Base-by-base conservation (phyloP, 2,888 invertebrate genomes). In the Drosophila fungiperda region DNA sequence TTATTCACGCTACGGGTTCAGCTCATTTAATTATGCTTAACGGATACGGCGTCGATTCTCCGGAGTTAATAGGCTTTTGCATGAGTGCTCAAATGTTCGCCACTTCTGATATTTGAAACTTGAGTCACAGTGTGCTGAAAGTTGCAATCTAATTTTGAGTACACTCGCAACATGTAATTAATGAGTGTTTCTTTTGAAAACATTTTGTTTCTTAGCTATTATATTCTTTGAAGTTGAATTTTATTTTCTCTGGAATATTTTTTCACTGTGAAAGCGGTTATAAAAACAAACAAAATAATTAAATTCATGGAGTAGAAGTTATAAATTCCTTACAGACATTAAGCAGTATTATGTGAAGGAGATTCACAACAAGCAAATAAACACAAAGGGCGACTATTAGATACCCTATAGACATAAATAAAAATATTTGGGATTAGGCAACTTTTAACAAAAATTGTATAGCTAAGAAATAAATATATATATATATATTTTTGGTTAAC, bases 301-400 rank as follows among this genome's bases (percentile, higher is more conserved):
- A 55, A 72, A 67, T 70, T 76, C 55, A 76, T 73, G 49, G 42
- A 71, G 67, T 70, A 72, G 68, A 78, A 80, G 23, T 61, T 76
- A 67, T 76, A 78, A 80, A 70, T 80, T 69, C 58, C 55, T 42
- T 50, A 26, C 69, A 68, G 66, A 20, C 60, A 52, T 36, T 35
- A 36, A 42, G 32, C 29, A 57, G 12, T 15, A 57, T 33, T 12
- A 33, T 2, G 6, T 42, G 15, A 32, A 32, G 15, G 0, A 20
- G n/a, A 38, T 23, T 12, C 49, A 40, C 54, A 57, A n/a, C 3
- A 55, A 26, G 3, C 1, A 2, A 20, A 17, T 11, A 1, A 2
- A 9, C 8, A 15, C 0, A 38, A 26, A 2, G 9, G n/a, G 15
- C 7, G 48, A 63, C 58, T 38, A 1, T 2, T 7, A 12, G 0